Evolutionary conservation across 2,888 invertebrate genomes (phyloP).

Genomic region (Aromia moschata): DNA sequence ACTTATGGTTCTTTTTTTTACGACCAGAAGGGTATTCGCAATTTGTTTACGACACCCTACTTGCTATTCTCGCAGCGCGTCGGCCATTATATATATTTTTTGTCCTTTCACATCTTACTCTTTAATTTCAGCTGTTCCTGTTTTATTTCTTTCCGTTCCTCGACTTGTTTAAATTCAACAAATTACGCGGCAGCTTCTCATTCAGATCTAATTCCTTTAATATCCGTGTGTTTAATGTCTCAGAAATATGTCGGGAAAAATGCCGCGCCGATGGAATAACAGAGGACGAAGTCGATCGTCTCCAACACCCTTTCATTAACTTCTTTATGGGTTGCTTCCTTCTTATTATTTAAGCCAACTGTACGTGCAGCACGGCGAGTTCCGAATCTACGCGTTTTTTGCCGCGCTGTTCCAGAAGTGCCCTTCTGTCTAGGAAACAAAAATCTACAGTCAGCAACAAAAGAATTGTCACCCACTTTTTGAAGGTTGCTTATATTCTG

Average conservation of each 20-base stretch:
- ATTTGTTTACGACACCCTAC: conserved; percentile 52
- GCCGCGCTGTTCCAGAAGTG: background rate
- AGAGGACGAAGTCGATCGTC: conserved; percentile 53
- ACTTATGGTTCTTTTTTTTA: conserved; percentile 60
- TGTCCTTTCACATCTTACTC: conserved; percentile 53
- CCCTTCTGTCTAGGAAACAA: no score
- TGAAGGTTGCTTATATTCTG: no score
- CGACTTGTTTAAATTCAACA: conserved; percentile 53
- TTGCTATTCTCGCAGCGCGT: conserved; percentile 54
- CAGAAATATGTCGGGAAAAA: conserved; percentile 56
- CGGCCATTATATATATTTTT: conserved; percentile 55
- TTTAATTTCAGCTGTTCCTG: conserved; percentile 56
- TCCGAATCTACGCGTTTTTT: background rate
- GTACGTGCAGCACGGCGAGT: background rate
- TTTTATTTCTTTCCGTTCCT: conserved; percentile 51
- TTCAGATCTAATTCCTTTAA: conserved; percentile 53
- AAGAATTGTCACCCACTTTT: no score
- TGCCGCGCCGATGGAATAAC: conserved; percentile 53
- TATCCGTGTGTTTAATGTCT: conserved; percentile 58
- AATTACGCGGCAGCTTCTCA: conserved; percentile 54
- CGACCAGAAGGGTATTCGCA: conserved; percentile 55
- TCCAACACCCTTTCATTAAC: conserved; percentile 60
- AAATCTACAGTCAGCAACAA: no score
- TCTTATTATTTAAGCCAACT: conserved; percentile 53
- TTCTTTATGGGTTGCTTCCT: conserved; percentile 54